These are phyloP conservation scores for Polylopha cassiicola DNA, from an alignment of 2,888 invertebrate genomes.

Conservation along the genomic window DNA sequence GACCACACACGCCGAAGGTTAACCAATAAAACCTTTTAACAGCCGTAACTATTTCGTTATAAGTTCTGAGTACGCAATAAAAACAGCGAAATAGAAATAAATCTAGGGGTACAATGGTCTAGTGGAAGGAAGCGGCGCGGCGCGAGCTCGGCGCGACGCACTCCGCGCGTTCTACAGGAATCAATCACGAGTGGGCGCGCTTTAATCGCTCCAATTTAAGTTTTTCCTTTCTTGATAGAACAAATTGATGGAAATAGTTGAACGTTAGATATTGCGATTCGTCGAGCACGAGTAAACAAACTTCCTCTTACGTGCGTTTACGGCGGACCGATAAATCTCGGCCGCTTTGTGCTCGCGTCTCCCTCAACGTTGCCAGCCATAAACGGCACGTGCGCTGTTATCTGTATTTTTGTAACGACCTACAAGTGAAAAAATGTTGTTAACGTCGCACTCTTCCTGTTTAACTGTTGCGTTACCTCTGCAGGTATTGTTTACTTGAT, in stretches of 20 bases:
- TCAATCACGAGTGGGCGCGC: slow-evolving; percentile 57
- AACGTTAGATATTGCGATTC: slow-evolving; percentile 60
- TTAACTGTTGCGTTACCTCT: slow-evolving; percentile 36
- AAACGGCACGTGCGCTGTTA: slow-evolving; percentile 63
- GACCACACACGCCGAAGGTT: slow-evolving; percentile 73
- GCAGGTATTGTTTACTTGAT: slow-evolving; percentile 40
- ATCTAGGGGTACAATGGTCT: slow-evolving; percentile 64
- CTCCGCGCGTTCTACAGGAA: slow-evolving; percentile 44
- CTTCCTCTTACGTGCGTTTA: slow-evolving; percentile 58
- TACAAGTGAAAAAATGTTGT: slow-evolving; percentile 58
- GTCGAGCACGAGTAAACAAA: slow-evolving; percentile 52
- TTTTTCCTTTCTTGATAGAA: slow-evolving; percentile 61
- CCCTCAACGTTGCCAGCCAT: slow-evolving; percentile 59
- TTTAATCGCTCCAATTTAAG: slow-evolving; percentile 68
- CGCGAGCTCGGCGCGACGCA: slow-evolving; percentile 27
- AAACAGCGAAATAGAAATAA: slow-evolving; percentile 71
- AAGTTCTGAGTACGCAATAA: slow-evolving; percentile 75
- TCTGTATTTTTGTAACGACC: slow-evolving; percentile 59
- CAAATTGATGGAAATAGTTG: slow-evolving; percentile 66
- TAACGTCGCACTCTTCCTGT: slow-evolving; percentile 44
- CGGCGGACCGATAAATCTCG: slow-evolving; percentile 60
- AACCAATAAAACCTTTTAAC: slow-evolving; percentile 78
- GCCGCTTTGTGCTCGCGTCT: slow-evolving; percentile 52
- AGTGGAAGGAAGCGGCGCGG: slow-evolving; percentile 28
- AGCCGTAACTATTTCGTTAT: slow-evolving; percentile 76